Conservation (phyloP, 2,888 invertebrate genomes). For the Eucera pruinosa region DNA sequence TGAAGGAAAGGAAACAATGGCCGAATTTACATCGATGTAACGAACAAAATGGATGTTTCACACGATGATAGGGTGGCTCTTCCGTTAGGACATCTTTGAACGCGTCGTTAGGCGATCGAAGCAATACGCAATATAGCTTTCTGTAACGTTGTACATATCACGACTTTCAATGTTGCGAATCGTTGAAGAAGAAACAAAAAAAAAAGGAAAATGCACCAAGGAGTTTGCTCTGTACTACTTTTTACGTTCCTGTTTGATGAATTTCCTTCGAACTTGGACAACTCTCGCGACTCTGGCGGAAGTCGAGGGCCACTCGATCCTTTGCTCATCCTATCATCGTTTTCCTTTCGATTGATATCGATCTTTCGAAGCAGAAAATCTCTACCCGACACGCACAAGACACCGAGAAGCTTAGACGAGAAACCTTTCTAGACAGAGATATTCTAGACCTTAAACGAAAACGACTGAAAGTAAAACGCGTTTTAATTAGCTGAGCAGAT, state of each 20-base stretch:
- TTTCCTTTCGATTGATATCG: slow-evolving; percentile 32
- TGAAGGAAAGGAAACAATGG: neutral
- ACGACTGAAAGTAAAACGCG: slow-evolving; percentile 67
- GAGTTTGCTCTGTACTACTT: neutral
- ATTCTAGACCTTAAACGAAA: slow-evolving; percentile 29
- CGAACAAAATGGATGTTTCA: slow-evolving; percentile 15
- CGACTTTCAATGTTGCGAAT: slow-evolving; percentile 24
- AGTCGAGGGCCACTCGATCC: neutral
- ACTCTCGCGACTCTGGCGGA: neutral
- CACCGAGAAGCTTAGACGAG: slow-evolving; percentile 58
- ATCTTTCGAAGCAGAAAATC: slow-evolving; percentile 1
- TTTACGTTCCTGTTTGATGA: slow-evolving; percentile 3
- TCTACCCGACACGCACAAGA: slow-evolving; percentile 63
- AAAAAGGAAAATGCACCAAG: neutral
- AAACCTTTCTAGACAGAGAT: slow-evolving; percentile 23
- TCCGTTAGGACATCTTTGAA: slow-evolving; percentile 21
- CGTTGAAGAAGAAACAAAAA: neutral
- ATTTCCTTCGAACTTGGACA: neutral
- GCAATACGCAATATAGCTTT: slow-evolving; percentile 58
- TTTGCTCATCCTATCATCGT: slow-evolving; percentile 46
- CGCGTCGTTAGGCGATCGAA: slow-evolving; percentile 21
- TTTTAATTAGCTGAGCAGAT: slow-evolving; percentile 20
- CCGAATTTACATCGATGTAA: slow-evolving; percentile 24
- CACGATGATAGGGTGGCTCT: slow-evolving; percentile 42
- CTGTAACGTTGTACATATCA: slow-evolving; percentile 61